Evolutionary conservation across 2,113 vertebrate genomes (phyloP), one percentile per base, ranked within the genome.

Genomic region (Mungos mungo): DNA sequence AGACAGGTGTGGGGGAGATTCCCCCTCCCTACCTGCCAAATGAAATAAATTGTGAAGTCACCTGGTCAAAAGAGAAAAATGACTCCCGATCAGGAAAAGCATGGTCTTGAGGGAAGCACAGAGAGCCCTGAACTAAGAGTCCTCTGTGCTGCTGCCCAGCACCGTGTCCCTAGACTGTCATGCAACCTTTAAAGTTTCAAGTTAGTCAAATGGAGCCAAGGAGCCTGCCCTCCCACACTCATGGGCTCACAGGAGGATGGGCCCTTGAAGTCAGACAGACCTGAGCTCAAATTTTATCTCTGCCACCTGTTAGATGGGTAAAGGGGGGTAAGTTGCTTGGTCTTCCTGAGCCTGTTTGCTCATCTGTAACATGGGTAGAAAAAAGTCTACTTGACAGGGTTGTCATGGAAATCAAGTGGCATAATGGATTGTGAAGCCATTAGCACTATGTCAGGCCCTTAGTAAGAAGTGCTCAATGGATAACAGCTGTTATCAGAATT

Each of bases 261-360:
- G 5, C 4, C 52, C 29, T 33, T 68, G 12, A 82, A n/a, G 27
- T 63, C 66, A 94, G 60, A 57, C 33, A 66, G 66, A n/a, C 5
- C 12, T 4, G 10, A 71, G 65, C 66, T 82, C 45, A 60, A 81
- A 66, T 25, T 72, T 63, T 91, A 29, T 9, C 19, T 60, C 47
- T 33, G 54, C 41, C 47, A 5, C 54, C 10, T 21, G 16, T 2
- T 18, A 9, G 2, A 79, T 60, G 3, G 35, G 19, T 29, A 10
- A 9, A 16, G 65, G 66, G 2, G 31, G 15, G 76, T 7, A 5
- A 3, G 2, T 21, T 4, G 3, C 7, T n/a, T 12, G 0, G 4
- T 45, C 38, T 66, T 5, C 7, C 35, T 66, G 10, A 52, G 29
- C 25, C 65, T 45, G 0, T 84, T 83, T 90, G 27, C 35, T 47